Evolutionary conservation across 2,797 vertebrate genomes (phyloP).

Genomic region (Urosaurus nigricauda): DNA sequence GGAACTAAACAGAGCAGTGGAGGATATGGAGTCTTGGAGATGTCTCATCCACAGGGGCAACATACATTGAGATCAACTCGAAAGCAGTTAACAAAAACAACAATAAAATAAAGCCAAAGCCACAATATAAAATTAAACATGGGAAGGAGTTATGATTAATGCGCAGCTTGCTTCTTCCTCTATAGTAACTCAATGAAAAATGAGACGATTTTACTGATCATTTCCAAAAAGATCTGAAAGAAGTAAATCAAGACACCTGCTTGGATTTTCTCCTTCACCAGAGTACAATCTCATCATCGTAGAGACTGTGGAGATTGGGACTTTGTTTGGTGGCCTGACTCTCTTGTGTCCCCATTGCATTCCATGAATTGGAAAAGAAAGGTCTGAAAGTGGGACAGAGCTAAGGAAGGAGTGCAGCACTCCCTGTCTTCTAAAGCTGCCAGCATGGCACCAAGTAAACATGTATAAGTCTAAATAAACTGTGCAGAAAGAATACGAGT

Average conservation of each 20-base stretch:
- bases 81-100: no score
- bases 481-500: neutral
- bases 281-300: neutral
- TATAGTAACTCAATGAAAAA: neutral
- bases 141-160: neutral
- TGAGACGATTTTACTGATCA: neutral
- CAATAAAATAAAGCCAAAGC: neutral
- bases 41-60: no score
- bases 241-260: constrained; percentile 1
- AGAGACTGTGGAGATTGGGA: neutral
- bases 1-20: no score
- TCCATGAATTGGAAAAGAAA: neutral
- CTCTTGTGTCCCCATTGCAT: no score
- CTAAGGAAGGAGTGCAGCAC: neutral
- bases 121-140: neutral
- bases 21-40: no score
- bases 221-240: constrained; percentile 11
- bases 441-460: neutral
- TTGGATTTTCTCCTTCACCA: neutral
- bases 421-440: no score
- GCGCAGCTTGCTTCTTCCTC: neutral
- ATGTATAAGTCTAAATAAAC: neutral
- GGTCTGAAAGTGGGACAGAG: neutral
- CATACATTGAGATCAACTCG: no score
- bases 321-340: no score